Base-by-base conservation (phyloP, 2,888 invertebrate species). In the Aleiodes testaceus region DNA sequence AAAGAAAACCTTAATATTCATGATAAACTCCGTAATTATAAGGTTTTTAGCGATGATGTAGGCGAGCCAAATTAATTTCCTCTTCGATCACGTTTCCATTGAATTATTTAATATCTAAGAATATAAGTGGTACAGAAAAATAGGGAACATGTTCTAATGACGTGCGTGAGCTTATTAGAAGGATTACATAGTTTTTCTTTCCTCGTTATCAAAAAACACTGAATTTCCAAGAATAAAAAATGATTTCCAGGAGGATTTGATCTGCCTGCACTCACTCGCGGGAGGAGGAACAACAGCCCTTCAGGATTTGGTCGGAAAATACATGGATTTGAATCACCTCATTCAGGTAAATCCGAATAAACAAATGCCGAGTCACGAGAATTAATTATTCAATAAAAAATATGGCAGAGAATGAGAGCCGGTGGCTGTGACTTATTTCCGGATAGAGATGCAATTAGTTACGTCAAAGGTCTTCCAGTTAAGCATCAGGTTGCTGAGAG, bases 381-480 rank as follows among this genome's bases (percentile, higher is more conserved):
- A 47, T 16, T 9, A 49, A 47, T 20, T 20, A 59, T 12, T 16
- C 18, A 36, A 47, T 12, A n/a, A 36, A 42, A 55, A 36, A 30
- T 4, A 49, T n/a, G 63, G 3, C 59, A 87, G 87, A 83, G 80
- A 77, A 82, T 87, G 84, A 90, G 91, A 5, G 89, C 90, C 1
- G 92, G 93, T 0, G 94, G 95, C 0, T 92, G 95, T 69, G 95
- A 96, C 81, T 89, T 96, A 72, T 96, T 96, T 83, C 96, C 96
- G 0, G 92, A 92, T 65, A 91, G 91, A 77, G 96, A 96, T 84
- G 92, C 91, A 0, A 92, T 92, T 82, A 91, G 91, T 80, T 92
- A 94, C 82, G 88, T 94, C 1, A 93, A 94, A 81, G 90, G 89
- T 3, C 79, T 87, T 22, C 77, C 87, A n/a, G 76, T 84, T 44